phyloP scores from a whole-genome alignment of 2,888 invertebrate species.

The Oxycera nigricornis region DNA sequence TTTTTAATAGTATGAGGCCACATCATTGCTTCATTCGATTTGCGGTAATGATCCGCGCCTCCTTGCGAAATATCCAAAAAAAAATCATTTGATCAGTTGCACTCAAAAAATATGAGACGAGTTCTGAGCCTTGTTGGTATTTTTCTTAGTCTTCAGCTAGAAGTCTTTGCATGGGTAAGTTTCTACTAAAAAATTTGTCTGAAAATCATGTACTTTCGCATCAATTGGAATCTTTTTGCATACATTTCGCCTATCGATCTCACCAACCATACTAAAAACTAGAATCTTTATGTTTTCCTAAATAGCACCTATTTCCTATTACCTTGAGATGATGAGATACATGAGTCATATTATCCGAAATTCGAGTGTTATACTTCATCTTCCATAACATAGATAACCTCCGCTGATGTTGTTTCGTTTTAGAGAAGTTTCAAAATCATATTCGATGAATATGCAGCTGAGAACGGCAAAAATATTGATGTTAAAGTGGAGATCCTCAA shows the following conservation, averaged over 20 bases:
- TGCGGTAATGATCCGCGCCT: conserved; percentile 24
- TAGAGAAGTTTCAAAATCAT: conserved; percentile 57
- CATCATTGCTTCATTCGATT: not conserved
- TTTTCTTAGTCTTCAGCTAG: conserved; percentile 7
- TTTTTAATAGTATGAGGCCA: conserved; percentile 8
- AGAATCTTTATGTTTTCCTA: too few relatives aligned
- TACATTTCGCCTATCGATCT: too few relatives aligned
- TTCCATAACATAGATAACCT: not conserved
- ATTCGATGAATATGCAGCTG: conserved; percentile 51
- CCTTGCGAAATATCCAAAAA: not conserved
- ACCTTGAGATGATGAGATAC: too few relatives aligned
- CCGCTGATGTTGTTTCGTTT: not conserved
- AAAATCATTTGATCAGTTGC: not conserved
- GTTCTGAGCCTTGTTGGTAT: not conserved
- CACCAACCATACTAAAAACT: too few relatives aligned
- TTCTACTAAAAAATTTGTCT: too few relatives aligned
- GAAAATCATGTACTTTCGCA: too few relatives aligned
- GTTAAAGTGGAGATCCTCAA: conserved; percentile 53
- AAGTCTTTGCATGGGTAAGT: conserved; percentile 54
- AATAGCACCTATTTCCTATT: too few relatives aligned
- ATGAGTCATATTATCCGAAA: too few relatives aligned
- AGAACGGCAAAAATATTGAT: conserved; percentile 52
- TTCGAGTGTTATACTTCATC: too few relatives aligned
- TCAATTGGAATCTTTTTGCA: too few relatives aligned
- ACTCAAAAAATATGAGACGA: not conserved